Base-by-base conservation (phyloP, 1,140 invertebrate species). In the Epicauta chinensis region DNA sequence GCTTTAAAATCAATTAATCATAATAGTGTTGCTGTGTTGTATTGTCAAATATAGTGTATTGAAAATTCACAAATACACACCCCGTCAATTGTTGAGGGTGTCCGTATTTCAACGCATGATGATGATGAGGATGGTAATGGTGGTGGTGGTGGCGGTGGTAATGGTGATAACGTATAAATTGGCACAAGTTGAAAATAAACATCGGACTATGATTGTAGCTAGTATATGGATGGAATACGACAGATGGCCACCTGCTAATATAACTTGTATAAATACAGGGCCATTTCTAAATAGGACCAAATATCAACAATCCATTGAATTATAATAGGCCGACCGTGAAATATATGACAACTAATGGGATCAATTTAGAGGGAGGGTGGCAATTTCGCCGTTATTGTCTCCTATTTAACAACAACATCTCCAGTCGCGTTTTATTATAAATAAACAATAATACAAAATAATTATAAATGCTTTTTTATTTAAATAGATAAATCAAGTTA, bases 291-390 rank as follows among this genome's bases (percentile, higher is more conserved):
- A 58, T 54, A 53, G 59, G 53, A 40, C 16, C 48, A 23, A 60
- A 53, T 57, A 60, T 60, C 55, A 60, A 60, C 59, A 60, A 60
- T 55, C 59, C 59, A 60, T 60, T 57, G 59, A 60, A 60, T 60
- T 55, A 58, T 58, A 60, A 60, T 58, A 51, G 59, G 52, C 51
- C 39, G 45, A 47, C 46, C 39, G 55, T 58, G 42, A 58, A 58
- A 55, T 58, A 51, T 58, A 58, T 53, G 43, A 48, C 36, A 41
- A 42, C 47, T 54, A 58, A 58, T 48, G 51, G 44, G 51, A 53
- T 53, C 51, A 52, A 52, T 52, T 42, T 38, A 53, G 17, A 32
- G 40, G 23, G 23, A 37, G 51, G 51, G 51, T 17, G 44, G 10
- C 38, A 23, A 23, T 23, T 23, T 23, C 7, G 23, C 23, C 4